Percentiles rank a stretch among this genome's conserved stretches.
Evolutionary conservation across 2,113 vertebrate species (phyloP).

Genomic region (Donacobius atricapilla): DNA sequence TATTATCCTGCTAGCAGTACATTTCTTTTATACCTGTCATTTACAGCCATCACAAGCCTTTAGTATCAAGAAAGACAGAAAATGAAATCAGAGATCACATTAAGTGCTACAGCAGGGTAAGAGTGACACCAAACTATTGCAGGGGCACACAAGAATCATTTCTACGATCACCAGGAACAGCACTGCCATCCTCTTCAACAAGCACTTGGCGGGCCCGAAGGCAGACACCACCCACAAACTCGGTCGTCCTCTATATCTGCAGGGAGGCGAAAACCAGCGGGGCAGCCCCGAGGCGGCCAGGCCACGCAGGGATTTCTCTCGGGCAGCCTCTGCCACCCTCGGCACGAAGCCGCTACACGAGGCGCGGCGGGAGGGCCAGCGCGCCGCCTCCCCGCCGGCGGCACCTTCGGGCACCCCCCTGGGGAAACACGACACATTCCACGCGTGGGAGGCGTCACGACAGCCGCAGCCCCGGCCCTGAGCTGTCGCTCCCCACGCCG

Average conservation of each 20-base stretch:
- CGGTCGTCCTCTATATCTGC: rapidly evolving
- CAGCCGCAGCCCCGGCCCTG: not conserved
- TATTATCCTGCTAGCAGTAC: not conserved
- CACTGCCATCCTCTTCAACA: not conserved
- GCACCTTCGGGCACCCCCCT: not conserved
- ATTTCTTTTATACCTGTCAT: not conserved
- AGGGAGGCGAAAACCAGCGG: not conserved
- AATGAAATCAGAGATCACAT: not conserved
- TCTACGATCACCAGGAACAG: not conserved
- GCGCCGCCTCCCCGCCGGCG: rapidly evolving
- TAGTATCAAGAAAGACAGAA: not conserved
- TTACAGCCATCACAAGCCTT: not conserved
- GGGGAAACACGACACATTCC: not conserved
- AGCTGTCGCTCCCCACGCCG: not conserved
- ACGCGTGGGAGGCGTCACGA: not conserved
- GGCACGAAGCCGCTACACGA: not conserved
- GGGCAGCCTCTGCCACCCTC: rapidly evolving
- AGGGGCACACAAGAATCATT: not conserved
- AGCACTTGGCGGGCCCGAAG: not conserved
- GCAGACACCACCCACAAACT: not conserved
- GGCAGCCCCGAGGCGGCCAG: not conserved
- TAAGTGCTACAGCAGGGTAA: not conserved
- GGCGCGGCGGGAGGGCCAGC: not conserved
- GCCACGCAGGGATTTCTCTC: not conserved
- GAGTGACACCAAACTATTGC: not conserved